These are phyloP conservation scores for Trisateles emortualis DNA, from an alignment of 2,888 invertebrate species.

Conservation along the genomic window DNA sequence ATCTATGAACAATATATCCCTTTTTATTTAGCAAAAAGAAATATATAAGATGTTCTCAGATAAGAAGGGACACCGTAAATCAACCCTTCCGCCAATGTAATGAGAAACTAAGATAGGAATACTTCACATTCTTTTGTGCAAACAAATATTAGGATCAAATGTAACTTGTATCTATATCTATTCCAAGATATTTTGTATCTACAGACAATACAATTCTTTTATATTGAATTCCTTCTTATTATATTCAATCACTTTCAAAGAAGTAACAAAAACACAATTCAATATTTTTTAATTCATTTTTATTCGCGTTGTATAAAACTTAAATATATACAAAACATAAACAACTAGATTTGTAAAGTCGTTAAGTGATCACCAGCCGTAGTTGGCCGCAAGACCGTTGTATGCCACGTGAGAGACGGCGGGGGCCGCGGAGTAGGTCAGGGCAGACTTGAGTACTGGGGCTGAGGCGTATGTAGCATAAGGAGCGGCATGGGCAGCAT, in stretches of 20 bases:
- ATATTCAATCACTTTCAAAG: too few species aligned
- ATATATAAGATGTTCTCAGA: constrained; percentile 16
- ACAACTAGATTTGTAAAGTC: constrained; percentile 70
- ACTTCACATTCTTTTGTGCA: constrained; percentile 10
- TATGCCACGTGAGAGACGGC: constrained; percentile 89
- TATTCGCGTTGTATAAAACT: constrained; percentile 74
- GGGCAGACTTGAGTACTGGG: constrained; percentile 71
- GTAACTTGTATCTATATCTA: neutral
- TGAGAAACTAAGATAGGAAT: constrained; percentile 18
- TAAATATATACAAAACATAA: constrained; percentile 69
- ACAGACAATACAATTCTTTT: neutral
- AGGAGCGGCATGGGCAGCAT: constrained; percentile 59
- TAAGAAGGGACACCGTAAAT: constrained; percentile 26
- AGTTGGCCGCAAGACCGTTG: constrained; percentile 87
- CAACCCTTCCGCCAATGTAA: constrained; percentile 13
- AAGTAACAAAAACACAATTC: neutral
- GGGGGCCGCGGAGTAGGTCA: constrained; percentile 86
- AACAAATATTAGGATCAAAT: constrained; percentile 10
- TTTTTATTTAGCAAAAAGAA: constrained; percentile 16
- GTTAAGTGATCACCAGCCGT: constrained; percentile 87
- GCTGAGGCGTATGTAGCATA: constrained; percentile 54
- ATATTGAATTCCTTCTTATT: neutral
- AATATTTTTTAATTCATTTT: constrained; percentile 56
- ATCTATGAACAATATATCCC: constrained; percentile 14
- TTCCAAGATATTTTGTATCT: constrained; percentile 1